A percentile compares a stretch with the other conserved stretches of the same genome.
These are phyloP conservation scores for Lacanobia oleracea DNA, from an alignment of 2,888 invertebrate genomes.

Conservation along the genomic window DNA sequence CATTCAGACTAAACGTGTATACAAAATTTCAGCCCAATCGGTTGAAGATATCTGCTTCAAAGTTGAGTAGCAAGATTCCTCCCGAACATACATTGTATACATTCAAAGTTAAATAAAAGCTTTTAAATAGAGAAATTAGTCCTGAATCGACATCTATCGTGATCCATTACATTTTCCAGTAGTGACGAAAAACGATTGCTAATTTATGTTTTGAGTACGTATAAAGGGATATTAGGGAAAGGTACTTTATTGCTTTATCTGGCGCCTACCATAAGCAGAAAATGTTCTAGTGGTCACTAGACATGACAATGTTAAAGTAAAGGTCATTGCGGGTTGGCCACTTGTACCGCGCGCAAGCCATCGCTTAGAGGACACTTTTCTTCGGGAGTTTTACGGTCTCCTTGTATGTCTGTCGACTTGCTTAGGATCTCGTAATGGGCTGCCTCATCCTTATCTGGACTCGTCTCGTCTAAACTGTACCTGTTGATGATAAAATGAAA, in stretches of 20 bases:
- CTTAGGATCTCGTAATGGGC: conserved; percentile 91
- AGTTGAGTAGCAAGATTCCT: too few relatives aligned
- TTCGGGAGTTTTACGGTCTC: conserved; percentile 36
- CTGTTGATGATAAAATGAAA: conserved; percentile 74
- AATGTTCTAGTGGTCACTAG: conserved; percentile 2
- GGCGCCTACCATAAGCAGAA: not conserved
- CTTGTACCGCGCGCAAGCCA: conserved; percentile 68
- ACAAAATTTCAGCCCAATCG: too few relatives aligned
- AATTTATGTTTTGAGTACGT: not conserved
- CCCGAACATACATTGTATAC: too few relatives aligned
- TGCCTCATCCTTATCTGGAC: conserved; percentile 89
- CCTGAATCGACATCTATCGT: too few relatives aligned
- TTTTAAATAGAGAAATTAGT: too few relatives aligned
- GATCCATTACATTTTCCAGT: too few relatives aligned
- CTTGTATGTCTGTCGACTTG: conserved; percentile 74
- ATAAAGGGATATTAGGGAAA: too few relatives aligned
- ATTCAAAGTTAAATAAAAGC: too few relatives aligned
- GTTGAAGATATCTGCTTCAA: too few relatives aligned
- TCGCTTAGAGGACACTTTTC: conserved; percentile 66
- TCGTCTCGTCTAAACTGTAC: conserved; percentile 91
- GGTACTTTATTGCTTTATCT: too few relatives aligned
- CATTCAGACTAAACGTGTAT: too few relatives aligned
- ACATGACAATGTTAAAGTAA: not conserved
- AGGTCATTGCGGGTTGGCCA: conserved; percentile 57
- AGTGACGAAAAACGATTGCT: too few relatives aligned